Evolutionary conservation across 2,888 invertebrate genomes (phyloP).

Genomic region (Gortyna flavago): DNA sequence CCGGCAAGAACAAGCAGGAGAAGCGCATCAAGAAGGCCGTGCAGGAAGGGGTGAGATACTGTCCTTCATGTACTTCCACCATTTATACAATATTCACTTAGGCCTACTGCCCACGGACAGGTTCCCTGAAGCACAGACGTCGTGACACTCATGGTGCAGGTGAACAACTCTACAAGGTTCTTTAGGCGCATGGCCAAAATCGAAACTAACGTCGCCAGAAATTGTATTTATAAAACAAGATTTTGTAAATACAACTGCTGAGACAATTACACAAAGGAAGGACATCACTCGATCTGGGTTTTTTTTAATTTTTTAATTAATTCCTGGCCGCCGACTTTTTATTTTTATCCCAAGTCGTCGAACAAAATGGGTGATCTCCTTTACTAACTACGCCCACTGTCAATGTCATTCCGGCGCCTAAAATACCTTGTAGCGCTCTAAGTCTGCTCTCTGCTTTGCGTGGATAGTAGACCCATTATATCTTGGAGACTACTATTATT

Average conservation of each 20-base stretch:
- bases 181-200: neutral
- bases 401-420: neutral
- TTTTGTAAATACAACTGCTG: neutral
- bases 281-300: too few species aligned
- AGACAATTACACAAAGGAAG: neutral
- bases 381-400: neutral
- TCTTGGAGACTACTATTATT: neutral
- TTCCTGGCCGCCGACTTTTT: too few species aligned
- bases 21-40: constrained; percentile 98
- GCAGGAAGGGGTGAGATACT: constrained; percentile 94
- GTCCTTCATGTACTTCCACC: neutral
- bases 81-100: neutral
- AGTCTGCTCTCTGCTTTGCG: neutral
- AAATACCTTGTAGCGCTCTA: neutral
- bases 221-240: too few species aligned
- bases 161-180: neutral
- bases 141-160: neutral
- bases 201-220: neutral
- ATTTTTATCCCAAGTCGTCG: too few species aligned
- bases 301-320: too few species aligned
- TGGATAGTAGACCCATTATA: neutral
- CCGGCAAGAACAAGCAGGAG: constrained; percentile 99
- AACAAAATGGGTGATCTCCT: neutral
- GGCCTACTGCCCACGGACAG: neutral
- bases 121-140: neutral